Conservation (phyloP, 2,797 vertebrate genomes). For the Orestias chungarensis region DNA sequence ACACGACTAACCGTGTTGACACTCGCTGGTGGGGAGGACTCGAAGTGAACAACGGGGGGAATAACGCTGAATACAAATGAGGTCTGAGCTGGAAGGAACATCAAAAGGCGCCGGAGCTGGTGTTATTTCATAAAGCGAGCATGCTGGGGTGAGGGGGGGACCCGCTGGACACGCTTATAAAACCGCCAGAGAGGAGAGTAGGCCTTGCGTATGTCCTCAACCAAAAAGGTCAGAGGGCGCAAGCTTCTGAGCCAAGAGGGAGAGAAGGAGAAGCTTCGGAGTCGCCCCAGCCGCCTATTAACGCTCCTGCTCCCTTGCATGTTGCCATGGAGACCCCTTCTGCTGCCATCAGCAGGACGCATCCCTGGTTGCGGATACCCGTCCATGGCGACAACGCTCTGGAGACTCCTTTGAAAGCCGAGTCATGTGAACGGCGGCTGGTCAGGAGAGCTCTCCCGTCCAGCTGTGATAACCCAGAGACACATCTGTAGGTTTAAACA, state of each 20-base stretch:
- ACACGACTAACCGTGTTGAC: slow-evolving; percentile 61
- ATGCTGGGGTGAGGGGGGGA: slow-evolving; percentile 20
- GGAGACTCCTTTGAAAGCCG: no score
- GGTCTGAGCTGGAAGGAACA: slow-evolving; percentile 47
- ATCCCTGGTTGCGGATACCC: no score
- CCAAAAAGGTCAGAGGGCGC: slow-evolving; percentile 30
- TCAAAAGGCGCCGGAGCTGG: slow-evolving; percentile 42
- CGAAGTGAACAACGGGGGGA: slow-evolving; percentile 42
- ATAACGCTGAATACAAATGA: slow-evolving; percentile 64
- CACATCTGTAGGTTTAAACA: no score
- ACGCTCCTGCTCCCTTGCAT: slow-evolving; percentile 43
- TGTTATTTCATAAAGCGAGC: slow-evolving; percentile 61
- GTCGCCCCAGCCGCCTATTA: slow-evolving; percentile 46
- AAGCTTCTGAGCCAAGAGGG: background rate
- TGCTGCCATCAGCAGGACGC: slow-evolving; percentile 30
- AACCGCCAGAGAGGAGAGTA: slow-evolving; percentile 28
- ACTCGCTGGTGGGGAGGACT: slow-evolving; percentile 32
- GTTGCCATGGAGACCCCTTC: slow-evolving; percentile 73
- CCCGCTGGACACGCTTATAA: slow-evolving; percentile 43
- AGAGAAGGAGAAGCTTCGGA: slow-evolving; percentile 34
- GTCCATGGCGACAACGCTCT: no score
- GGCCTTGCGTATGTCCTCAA: no score
- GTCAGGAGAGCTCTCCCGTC: no score
- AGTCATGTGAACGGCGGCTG: background rate
- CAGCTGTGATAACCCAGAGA: no score